phyloP scores from a whole-genome alignment of 92 coral and sea anemone genomes.

The Chrysogorgia sp. region DNA sequence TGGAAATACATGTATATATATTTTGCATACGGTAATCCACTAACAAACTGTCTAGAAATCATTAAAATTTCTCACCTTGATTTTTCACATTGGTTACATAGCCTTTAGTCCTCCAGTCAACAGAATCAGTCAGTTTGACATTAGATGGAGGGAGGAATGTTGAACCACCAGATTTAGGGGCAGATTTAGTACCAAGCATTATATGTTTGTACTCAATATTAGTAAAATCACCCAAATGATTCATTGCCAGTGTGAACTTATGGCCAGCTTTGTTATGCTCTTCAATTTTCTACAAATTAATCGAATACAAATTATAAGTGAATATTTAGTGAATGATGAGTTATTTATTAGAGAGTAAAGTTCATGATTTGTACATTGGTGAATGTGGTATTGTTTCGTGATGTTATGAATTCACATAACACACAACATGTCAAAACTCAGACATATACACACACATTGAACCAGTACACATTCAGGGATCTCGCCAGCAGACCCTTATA shows the following conservation, averaged over 20 bases:
- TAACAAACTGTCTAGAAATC: not conserved
- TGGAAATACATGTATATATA: no score
- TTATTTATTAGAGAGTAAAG: no score
- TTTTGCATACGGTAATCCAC: no score
- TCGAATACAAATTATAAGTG: no score
- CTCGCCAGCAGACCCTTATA: no score
- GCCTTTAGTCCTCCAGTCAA: slow-evolving; percentile 54
- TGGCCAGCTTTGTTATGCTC: slow-evolving; percentile 42
- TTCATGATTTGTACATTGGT: no score
- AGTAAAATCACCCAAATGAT: slow-evolving; percentile 58
- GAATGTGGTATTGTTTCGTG: no score
- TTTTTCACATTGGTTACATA: slow-evolving; percentile 55
- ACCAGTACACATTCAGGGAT: no score
- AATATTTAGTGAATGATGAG: no score
- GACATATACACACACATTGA: no score
- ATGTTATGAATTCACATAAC: no score
- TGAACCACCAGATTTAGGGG: slow-evolving; percentile 37
- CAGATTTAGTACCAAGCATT: slow-evolving; percentile 41
- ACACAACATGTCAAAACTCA: no score
- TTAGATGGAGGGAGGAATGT: slow-evolving; percentile 42
- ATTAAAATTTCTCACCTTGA: slow-evolving; percentile 28
- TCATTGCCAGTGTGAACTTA: slow-evolving; percentile 51
- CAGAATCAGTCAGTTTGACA: slow-evolving; percentile 44
- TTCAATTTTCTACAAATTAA: slow-evolving; percentile 46
- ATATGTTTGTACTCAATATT: slow-evolving; percentile 42